Conservation (phyloP, 2,113 vertebrate species). For the Labeo catla region DNA sequence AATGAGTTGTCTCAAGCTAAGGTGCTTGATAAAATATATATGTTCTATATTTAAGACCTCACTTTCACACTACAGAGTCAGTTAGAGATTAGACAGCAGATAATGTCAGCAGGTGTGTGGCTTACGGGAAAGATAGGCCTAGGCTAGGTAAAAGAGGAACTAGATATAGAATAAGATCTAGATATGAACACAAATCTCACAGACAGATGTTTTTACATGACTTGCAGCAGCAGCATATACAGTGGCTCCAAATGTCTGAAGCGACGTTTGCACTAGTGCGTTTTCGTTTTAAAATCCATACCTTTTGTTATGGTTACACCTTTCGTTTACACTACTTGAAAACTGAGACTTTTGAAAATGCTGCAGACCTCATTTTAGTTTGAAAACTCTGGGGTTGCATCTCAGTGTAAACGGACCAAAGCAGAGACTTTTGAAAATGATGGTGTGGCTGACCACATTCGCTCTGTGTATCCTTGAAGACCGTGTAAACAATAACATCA, state of each 20-base stretch:
- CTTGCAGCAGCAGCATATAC: neutral
- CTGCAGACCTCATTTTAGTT: too few species aligned
- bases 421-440: too few species aligned
- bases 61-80: slow-evolving; percentile 27
- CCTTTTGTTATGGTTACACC: too few species aligned
- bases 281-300: too few species aligned
- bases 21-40: neutral
- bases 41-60: slow-evolving; percentile 16
- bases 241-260: neutral
- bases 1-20: neutral
- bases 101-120: slow-evolving; percentile 34
- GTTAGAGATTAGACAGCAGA: slow-evolving; percentile 42
- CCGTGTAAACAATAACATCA: too few species aligned
- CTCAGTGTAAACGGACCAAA: too few species aligned
- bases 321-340: too few species aligned
- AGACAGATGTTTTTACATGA: neutral
- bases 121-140: neutral
- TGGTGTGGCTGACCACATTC: too few species aligned
- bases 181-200: neutral
- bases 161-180: neutral
- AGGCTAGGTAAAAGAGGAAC: neutral
- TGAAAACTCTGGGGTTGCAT: too few species aligned
- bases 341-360: too few species aligned
- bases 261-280: too few species aligned
- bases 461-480: too few species aligned